Base-by-base conservation (phyloP, 2,797 vertebrate genomes). In the Myotis findleyi region DNA sequence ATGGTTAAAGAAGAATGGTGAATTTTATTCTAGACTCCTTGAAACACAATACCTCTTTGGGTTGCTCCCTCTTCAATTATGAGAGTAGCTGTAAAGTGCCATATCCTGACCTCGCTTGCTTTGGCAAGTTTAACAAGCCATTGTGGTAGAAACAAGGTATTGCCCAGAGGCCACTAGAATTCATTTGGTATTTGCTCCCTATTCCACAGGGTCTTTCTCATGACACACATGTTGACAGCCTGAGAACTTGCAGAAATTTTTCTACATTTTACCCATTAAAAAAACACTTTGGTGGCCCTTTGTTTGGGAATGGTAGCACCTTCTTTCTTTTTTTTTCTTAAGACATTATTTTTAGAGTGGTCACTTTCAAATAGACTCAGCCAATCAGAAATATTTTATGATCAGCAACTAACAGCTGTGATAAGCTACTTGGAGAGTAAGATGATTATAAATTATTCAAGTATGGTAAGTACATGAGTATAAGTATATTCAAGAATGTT, bases 101-200 rank as follows among this genome's bases (percentile, higher is more conserved):
- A 97, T 95, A 98, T 98, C 97, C 97, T 97, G 96, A 96, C 96
- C 97, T 96, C 77, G 77, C 96, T 98, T 97, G 91, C 92, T 92
- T 97, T 97, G 97, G 95, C 92, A 98, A 95, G 94, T 98, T 98
- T 98, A 98, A 98, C 87, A 97, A 98, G 97, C 94, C 97, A 96
- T 97, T 98, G 98, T 98, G 97, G 97, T 95, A 94, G 93, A 98
- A 98, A 96, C 62, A 92, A 97, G 97, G 97, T 94, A 97, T 93
- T 97, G 88, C 95, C 97, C 94, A 96, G 96, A 97, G 97, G 97
- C 89, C 89, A 93, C 93, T 10, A 6, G 95, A 93, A 98, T 93
- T 95, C 89, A 36, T 97, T 97, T 97, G 96, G 87, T 75, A 76
- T 93, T 95, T 84, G 38, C 33, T 25, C 12, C 36, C 12, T 62